phyloP scores from a whole-genome alignment of 2,888 invertebrate species.

The Aporophyla nigra region DNA sequence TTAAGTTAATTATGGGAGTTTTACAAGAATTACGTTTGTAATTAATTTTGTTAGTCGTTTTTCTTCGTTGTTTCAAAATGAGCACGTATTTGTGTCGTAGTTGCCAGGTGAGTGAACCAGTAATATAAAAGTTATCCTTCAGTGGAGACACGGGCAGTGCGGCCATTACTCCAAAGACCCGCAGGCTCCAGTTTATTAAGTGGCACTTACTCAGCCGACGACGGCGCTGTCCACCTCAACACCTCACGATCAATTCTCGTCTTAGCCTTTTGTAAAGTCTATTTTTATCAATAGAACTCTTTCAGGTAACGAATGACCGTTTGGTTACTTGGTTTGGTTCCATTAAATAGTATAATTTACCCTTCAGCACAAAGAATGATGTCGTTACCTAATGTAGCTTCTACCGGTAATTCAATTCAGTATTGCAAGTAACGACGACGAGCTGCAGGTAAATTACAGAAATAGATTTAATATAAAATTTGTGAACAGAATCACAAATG shows the following conservation, averaged over 20 bases:
- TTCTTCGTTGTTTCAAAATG: slow-evolving; percentile 33
- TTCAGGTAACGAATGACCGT: slow-evolving; percentile 43
- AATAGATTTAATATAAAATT: neutral
- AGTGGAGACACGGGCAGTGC: slow-evolving; percentile 55
- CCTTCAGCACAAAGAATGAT: too few relatives aligned
- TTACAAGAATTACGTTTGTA: slow-evolving; percentile 40
- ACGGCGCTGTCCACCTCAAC: slow-evolving; percentile 43
- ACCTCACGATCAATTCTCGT: slow-evolving; percentile 50
- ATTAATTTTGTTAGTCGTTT: slow-evolving; percentile 50
- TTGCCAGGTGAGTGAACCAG: slow-evolving; percentile 61
- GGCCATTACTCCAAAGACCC: slow-evolving; percentile 51
- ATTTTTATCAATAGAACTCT: slow-evolving; percentile 53
- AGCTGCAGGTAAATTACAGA: neutral
- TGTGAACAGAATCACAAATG: neutral
- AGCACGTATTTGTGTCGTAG: slow-evolving; percentile 28
- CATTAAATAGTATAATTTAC: neutral
- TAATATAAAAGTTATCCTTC: slow-evolving; percentile 69
- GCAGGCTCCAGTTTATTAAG: slow-evolving; percentile 64
- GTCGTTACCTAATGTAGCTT: too few relatives aligned
- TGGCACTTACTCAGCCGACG: slow-evolving; percentile 64
- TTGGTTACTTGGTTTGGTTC: slow-evolving; percentile 2
- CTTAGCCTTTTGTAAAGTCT: slow-evolving; percentile 49
- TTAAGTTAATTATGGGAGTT: slow-evolving; percentile 37
- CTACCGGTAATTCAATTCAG: too few relatives aligned
- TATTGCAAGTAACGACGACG: neutral